Conservation (phyloP, 2,888 invertebrate genomes). For the Lasioglossum morio region DNA sequence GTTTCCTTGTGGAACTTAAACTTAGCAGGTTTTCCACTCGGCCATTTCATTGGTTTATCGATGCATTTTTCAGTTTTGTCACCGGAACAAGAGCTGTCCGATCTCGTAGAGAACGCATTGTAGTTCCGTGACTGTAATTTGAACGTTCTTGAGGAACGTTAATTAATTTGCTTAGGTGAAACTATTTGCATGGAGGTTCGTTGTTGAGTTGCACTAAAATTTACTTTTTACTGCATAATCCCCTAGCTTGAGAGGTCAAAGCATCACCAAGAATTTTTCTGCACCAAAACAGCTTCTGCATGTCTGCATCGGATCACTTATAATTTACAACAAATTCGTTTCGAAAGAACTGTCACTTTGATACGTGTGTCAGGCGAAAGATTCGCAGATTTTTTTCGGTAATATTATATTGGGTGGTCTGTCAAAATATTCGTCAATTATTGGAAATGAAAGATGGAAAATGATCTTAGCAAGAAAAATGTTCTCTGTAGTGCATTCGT, state of each 20-base stretch:
- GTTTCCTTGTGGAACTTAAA: constrained; percentile 84
- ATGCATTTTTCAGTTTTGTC: constrained; percentile 38
- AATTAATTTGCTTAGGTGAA: constrained; percentile 15
- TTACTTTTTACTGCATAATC: constrained; percentile 42
- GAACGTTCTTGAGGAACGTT: constrained; percentile 41
- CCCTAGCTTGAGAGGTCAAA: background rate
- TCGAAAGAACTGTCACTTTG: background rate
- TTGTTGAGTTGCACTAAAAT: background rate
- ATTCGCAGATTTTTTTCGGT: constrained; percentile 46
- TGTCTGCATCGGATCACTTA: constrained; percentile 21
- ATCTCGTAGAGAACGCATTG: background rate
- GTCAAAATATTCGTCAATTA: background rate
- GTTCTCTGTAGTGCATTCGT: background rate
- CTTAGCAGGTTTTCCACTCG: constrained; percentile 68
- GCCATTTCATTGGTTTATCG: constrained; percentile 72
- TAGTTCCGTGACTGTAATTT: background rate
- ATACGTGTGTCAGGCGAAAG: constrained; percentile 16
- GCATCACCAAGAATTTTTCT: constrained; percentile 13
- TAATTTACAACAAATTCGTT: constrained; percentile 29
- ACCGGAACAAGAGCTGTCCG: background rate
- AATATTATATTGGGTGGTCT: background rate
- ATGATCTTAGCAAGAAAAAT: background rate
- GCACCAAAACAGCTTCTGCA: constrained; percentile 29
- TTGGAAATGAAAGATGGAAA: background rate
- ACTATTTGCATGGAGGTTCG: background rate